A percentile compares a stretch with the other conserved stretches of the same genome.
Conservation (phyloP, 2,797 vertebrate genomes). For the Cryptoblepharus egeriae region DNA sequence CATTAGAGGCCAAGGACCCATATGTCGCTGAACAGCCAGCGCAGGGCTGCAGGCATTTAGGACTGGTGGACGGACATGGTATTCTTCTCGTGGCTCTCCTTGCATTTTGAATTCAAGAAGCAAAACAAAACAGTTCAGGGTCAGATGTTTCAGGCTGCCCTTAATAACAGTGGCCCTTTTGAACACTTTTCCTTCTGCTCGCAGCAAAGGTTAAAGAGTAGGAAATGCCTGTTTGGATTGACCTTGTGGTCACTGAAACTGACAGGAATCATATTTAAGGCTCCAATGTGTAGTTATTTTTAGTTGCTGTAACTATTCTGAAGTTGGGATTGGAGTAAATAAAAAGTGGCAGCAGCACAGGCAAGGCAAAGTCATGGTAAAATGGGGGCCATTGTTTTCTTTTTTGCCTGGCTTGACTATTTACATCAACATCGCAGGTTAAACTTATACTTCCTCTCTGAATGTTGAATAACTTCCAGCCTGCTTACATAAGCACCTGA, state of each 20-base stretch:
- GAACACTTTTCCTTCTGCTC: conserved; percentile 80
- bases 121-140: conserved; percentile 71
- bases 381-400: conserved; percentile 51
- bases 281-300: conserved; percentile 66
- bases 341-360: conserved; percentile 50
- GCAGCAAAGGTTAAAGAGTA: conserved; percentile 75
- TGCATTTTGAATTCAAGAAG: conserved; percentile 64
- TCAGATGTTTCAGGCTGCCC: conserved; percentile 75
- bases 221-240: conserved; percentile 79
- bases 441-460: conserved; percentile 56
- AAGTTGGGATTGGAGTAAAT: conserved; percentile 34
- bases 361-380: conserved; percentile 41
- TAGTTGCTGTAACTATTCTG: conserved; percentile 59
- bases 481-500: conserved; percentile 51
- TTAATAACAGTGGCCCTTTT: conserved; percentile 68
- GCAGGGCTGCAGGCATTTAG: background rate
- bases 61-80: conserved; percentile 10
- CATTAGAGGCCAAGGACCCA: background rate
- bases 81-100: conserved; percentile 51
- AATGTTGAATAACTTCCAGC: conserved; percentile 67
- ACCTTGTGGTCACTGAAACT: conserved; percentile 63
- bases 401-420: conserved; percentile 53
- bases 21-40: conserved; percentile 24
- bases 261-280: conserved; percentile 67
- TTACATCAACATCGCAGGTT: conserved; percentile 49